A percentile compares a stretch with the other conserved stretches of the same genome.
phyloP scores from a whole-genome alignment of 2,113 vertebrate genomes.

The Xiphorhynchus elegans region DNA sequence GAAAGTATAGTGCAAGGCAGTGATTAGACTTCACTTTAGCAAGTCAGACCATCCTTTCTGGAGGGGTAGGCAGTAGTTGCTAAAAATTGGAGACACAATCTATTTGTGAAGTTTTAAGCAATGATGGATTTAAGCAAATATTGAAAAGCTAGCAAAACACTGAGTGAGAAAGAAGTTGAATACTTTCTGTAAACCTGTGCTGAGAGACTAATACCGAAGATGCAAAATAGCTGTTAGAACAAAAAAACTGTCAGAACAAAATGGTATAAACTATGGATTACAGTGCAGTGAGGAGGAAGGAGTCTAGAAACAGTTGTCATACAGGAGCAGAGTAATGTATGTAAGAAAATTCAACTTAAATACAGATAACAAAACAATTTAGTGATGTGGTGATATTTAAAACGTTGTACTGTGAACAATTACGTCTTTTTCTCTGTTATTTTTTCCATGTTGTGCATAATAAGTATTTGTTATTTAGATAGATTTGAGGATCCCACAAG shows the following conservation, averaged over 20 bases:
- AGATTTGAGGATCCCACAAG: neutral
- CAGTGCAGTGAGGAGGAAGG: neutral
- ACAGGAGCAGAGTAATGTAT: accelerated
- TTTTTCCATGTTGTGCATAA: neutral
- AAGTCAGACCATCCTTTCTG: neutral
- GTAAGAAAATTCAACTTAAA: neutral
- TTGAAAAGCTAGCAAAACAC: neutral
- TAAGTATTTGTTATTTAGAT: neutral
- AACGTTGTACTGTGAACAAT: neutral
- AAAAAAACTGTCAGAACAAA: neutral
- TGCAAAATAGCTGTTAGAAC: neutral
- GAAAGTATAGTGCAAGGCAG: neutral
- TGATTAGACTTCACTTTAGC: neutral
- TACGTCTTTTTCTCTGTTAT: neutral
- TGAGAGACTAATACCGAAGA: neutral
- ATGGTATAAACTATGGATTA: neutral
- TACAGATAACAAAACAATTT: neutral
- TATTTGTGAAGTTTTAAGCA: neutral
- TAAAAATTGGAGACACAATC: neutral
- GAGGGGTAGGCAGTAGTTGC: neutral
- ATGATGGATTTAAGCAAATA: neutral
- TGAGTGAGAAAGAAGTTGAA: neutral
- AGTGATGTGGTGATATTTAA: neutral
- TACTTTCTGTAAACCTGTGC: neutral
- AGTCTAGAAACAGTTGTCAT: neutral